Evolutionary conservation across 2,797 vertebrate genomes (phyloP).

Genomic region (Cirrhinus molitorella): DNA sequence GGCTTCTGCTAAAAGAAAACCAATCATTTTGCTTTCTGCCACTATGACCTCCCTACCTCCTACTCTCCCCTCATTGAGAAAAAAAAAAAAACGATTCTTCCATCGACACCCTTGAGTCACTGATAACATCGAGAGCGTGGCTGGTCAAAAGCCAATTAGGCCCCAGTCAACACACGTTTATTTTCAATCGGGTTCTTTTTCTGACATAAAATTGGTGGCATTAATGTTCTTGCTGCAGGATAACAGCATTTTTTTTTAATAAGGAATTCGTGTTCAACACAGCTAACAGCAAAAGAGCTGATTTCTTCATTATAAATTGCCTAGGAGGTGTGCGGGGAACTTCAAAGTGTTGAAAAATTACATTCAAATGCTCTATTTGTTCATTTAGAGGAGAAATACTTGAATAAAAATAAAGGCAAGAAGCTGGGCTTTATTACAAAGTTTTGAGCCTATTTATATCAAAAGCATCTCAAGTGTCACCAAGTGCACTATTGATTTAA

Average conservation of each 20-base stretch:
- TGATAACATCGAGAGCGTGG: conserved; percentile 76
- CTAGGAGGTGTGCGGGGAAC: conserved; percentile 72
- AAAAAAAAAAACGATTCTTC: conserved; percentile 21
- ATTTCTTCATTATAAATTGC: conserved; percentile 81
- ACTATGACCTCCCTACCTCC: conserved; percentile 54
- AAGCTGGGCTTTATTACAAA: conserved; percentile 17
- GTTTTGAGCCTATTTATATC: conserved; percentile 34
- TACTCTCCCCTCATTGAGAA: conserved; percentile 22
- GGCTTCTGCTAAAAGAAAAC: conserved; percentile 60
- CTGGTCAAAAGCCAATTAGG: conserved; percentile 78
- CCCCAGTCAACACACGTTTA: conserved; percentile 71
- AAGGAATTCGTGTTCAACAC: conserved; percentile 78
- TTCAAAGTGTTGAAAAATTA: conserved; percentile 79
- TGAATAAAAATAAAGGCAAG: conserved; percentile 62
- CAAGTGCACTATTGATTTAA: conserved; percentile 14
- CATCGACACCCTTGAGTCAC: conserved; percentile 70
- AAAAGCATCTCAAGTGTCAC: not conserved
- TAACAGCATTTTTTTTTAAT: conserved; percentile 78
- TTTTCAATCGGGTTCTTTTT: conserved; percentile 67
- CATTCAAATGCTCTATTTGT: conserved; percentile 77
- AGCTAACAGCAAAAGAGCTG: conserved; percentile 79
- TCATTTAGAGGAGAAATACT: conserved; percentile 71
- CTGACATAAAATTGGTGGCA: conserved; percentile 74
- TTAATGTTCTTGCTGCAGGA: conserved; percentile 81
- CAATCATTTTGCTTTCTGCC: conserved; percentile 61